Base-by-base conservation (phyloP, 2,888 invertebrate species). In the Cylloceria caligata region DNA sequence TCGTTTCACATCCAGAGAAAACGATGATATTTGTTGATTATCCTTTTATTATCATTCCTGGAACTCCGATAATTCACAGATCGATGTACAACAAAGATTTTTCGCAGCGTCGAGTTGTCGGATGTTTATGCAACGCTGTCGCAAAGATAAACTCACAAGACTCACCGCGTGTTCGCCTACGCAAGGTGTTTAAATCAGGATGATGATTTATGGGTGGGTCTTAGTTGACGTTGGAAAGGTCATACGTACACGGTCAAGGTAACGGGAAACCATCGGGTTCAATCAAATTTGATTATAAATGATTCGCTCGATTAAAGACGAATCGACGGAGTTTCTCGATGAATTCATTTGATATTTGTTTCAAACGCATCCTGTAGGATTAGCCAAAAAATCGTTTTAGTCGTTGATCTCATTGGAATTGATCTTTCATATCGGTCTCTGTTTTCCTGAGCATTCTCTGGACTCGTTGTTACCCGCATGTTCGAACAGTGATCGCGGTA, bases 71-170 rank as follows among this genome's bases (percentile, higher is more conserved):
- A 34, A 49, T 34, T 9, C 52, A n/a, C 13, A n/a, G n/a, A 52
- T 49, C 52, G 36, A 36, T 36, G n/a, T n/a, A n/a, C 13, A 9
- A 68, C 36, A n/a, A 52, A 24, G 52, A 7, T 36, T 57, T 57
- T 34, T 30, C 34, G 4, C 16, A n/a, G 2, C 21, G 11, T 6
- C 34, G 68, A 34, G 21, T 42, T 36, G 21, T 21, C 21, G 21
- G 3, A 6, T 34, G 21, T 52, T 36, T 52, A 52, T 52, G 36
- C 11, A 34, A 36, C 30, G 16, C 47, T 45, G 45, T 42, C 42
- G 19, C 16, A 30, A 47, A 45, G 45, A 36, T 49, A 68, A 68
- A 68, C 67, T 68, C 49, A 68, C 45, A 21, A 36, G n/a, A n/a
- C 52, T 30, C 49, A 52, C 49, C n/a, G 49, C 7, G 19, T 34